These are phyloP conservation scores for Phyllotis vaccarum DNA, from an alignment of 2,797 vertebrate species.

Conservation along the genomic window DNA sequence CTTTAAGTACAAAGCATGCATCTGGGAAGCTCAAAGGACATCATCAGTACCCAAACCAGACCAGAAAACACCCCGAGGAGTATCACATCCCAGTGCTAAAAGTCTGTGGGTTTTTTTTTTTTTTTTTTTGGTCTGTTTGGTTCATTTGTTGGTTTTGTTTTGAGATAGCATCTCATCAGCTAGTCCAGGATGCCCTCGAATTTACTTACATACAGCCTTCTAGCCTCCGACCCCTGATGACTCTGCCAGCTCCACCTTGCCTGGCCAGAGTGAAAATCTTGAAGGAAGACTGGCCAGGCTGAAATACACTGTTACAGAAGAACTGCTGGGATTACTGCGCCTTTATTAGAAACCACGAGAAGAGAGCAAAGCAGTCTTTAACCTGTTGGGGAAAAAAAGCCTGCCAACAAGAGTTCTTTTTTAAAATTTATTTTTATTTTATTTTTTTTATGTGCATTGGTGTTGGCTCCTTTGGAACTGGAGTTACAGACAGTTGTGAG, in stretches of 20 bases:
- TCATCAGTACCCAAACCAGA: not conserved
- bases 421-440: no score
- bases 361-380: not conserved
- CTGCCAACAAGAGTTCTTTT: not conserved
- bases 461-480: no score
- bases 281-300: not conserved
- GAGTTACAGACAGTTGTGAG: no score
- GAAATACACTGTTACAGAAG: not conserved
- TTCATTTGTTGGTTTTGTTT: not conserved
- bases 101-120: not conserved
- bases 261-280: not conserved
- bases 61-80: not conserved
- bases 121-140: not conserved
- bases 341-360: not conserved
- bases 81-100: constrained; percentile 11
- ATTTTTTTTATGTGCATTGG: no score
- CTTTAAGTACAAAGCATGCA: constrained; percentile 26
- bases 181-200: not conserved
- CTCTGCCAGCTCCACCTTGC: not conserved
- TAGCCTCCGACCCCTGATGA: not conserved
- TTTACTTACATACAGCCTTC: not conserved
- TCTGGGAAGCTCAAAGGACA: constrained; percentile 22
- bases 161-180: not conserved
- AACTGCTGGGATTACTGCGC: not conserved
- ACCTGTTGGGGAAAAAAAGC: not conserved